phyloP scores from a whole-genome alignment of 2,888 invertebrate genomes.

The Himalopsyche tibetana region DNA sequence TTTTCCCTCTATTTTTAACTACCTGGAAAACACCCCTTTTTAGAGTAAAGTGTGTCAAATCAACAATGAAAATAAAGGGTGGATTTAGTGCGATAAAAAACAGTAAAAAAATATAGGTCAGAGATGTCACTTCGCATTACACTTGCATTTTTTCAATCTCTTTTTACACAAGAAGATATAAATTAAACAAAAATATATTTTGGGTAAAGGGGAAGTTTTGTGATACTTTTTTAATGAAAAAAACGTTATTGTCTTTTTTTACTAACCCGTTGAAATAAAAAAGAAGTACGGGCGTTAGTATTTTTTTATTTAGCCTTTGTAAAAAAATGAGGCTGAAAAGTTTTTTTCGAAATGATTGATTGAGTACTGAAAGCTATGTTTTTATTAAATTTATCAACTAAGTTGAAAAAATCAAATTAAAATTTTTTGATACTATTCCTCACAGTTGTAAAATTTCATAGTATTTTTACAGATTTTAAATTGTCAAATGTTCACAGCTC shows the following conservation, averaged over 20 bases:
- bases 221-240: neutral
- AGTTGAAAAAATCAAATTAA: too few species aligned
- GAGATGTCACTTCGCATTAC: constrained; percentile 50
- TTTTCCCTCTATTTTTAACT: constrained; percentile 13
- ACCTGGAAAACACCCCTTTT: constrained; percentile 57
- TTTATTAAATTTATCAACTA: too few species aligned
- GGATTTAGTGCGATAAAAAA: constrained; percentile 54
- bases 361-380: neutral
- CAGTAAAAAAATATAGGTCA: constrained; percentile 63
- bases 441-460: too few species aligned
- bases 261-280: constrained; percentile 14
- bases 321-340: neutral
- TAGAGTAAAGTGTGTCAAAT: constrained; percentile 60
- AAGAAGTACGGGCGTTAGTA: neutral
- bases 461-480: too few species aligned
- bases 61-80: constrained; percentile 65
- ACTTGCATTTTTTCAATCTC: constrained; percentile 52
- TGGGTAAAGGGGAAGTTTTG: neutral
- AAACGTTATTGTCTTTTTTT: neutral
- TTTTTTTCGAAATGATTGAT: neutral
- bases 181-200: constrained; percentile 54
- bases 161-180: constrained; percentile 29
- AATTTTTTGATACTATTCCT: too few species aligned
- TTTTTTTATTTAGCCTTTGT: neutral
- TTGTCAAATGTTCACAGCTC: too few species aligned